Evolutionary conservation across 2,113 vertebrate genomes (phyloP), one percentile per base, ranked within the genome.

Genomic region (Himantopus leucocephalus): DNA sequence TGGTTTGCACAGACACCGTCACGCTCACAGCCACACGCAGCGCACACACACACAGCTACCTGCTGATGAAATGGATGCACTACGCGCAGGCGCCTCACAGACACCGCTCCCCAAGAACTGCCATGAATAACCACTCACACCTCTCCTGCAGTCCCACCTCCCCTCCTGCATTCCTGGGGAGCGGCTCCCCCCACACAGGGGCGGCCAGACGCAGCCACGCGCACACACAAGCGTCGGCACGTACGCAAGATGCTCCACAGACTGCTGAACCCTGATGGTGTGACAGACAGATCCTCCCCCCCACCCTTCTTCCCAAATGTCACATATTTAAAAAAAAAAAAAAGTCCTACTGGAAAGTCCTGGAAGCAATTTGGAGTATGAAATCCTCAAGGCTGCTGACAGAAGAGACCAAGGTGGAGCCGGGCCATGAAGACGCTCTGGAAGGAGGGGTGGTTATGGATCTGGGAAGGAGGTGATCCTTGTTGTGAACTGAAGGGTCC

Each of bases 281-380:
- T 1, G 35, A 59, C 45, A 53, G 71, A 20, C 63, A 82, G 63
- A 92, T 43, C 59, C 58, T 53, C 62, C 63, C 73, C 43, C 16
- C 3, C 12, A 6, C 50, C 34, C 27, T 55, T 63, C 78, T 75
- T 83, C 75, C 81, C 70, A 79, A 80, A 41, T 39, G 39, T 41
- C 19, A 8, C 1, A 0, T 17, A 24, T 29, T 70, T 45, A 41
- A 93, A 55, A 35, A 14, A 18, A 41, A 6, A 32, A 22, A 62
- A 50, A 79, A 80, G 52, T 90, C 91, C 88, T 87, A 83, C 87
- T 88, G 87, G 56, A 63, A 55, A 93, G 55, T 95, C 90, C 71
- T 53, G 90, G 87, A 88, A 91, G 73, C 86, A 23, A 66, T 59
- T 60, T 77, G 84, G 91, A 94, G 86, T 20, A 45, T 34, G 73